Base-by-base conservation (phyloP, 2,113 vertebrate genomes). In the Ailuropoda melanoleuca region DNA sequence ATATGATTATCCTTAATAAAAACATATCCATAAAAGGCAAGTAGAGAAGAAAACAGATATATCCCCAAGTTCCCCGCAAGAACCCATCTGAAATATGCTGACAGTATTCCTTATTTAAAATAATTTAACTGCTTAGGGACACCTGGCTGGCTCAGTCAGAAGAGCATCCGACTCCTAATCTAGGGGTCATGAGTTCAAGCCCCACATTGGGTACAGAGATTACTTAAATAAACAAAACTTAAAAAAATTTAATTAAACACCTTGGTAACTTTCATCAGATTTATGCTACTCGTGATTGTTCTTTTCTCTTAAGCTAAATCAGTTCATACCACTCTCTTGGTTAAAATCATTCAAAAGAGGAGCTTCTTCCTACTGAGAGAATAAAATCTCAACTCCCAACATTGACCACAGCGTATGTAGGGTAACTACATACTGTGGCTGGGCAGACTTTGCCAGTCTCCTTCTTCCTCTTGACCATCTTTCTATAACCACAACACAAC, bases 241-340 rank as follows among this genome's bases (percentile, higher is more conserved):
- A 12, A 70, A 89, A 94, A 66, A 75, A 80, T 64, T 64, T 72
- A 92, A 90, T 66, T 68, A 91, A 23, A 64, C 72, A 19, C 89
- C 72, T 62, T 75, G 50, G 3, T 58, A 92, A 55, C 66, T 93
- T 96, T 89, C 34, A 94, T 60, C 46, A 86, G 53, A 93, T 87
- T 88, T 74, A 77, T 80, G n/a, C 18, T 83, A 92, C 26, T 70
- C 14, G 23, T 95, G 15, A 58, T 55, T 88, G 72, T 84, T 84
- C n/a, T 60, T 81, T 96, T 87, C 53, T 91, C 93, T 86, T 90
- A 89, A 95, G 88, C 50, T 46, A 80, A 92, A 75, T 90, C 21
- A 93, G 31, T 85, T 93, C 2, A n/a, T 13, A 94, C 18, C 12
- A 83, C 15, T 88, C 43, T 87, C 39, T 70, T 89, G 72, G 7